A percentile compares a stretch with the other conserved stretches of the same genome.
phyloP scores from a whole-genome alignment of 2,888 invertebrate species.

The Cataglyphis rosenhaueri region DNA sequence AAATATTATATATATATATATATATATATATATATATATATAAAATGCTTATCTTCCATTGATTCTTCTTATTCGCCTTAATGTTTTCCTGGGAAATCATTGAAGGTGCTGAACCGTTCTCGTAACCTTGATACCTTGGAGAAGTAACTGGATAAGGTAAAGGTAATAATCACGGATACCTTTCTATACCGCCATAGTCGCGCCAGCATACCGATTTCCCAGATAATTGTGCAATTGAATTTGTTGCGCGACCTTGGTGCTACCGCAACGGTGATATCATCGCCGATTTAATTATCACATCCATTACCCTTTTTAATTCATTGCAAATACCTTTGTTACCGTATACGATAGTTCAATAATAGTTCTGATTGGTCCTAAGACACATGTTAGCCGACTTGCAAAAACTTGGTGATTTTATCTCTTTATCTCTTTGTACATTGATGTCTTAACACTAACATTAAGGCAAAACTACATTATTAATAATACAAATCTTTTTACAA shows the following conservation, averaged over 20 bases:
- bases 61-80: not conserved
- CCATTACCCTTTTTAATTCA: slow-evolving; percentile 58
- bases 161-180: slow-evolving; percentile 72
- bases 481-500: not conserved
- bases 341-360: slow-evolving; percentile 31
- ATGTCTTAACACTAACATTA: not conserved
- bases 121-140: slow-evolving; percentile 68
- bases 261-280: slow-evolving; percentile 57
- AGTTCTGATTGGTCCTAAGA: slow-evolving; percentile 11
- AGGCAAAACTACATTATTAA: not conserved
- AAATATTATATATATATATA: too few relatives aligned
- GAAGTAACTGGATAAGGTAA: slow-evolving; percentile 70
- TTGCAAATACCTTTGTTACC: slow-evolving; percentile 17
- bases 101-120: slow-evolving; percentile 54
- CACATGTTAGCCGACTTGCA: not conserved
- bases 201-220: slow-evolving; percentile 79
- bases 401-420: slow-evolving; percentile 14
- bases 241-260: slow-evolving; percentile 77
- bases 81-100: slow-evolving; percentile 33
- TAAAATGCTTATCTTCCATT: not conserved
- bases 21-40: not conserved
- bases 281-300: slow-evolving; percentile 74
- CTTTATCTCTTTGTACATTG: not conserved
- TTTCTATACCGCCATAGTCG: slow-evolving; percentile 71
- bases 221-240: slow-evolving; percentile 79